Evolutionary conservation across 2,113 vertebrate species (phyloP).

Genomic region (Notothenia rossii): DNA sequence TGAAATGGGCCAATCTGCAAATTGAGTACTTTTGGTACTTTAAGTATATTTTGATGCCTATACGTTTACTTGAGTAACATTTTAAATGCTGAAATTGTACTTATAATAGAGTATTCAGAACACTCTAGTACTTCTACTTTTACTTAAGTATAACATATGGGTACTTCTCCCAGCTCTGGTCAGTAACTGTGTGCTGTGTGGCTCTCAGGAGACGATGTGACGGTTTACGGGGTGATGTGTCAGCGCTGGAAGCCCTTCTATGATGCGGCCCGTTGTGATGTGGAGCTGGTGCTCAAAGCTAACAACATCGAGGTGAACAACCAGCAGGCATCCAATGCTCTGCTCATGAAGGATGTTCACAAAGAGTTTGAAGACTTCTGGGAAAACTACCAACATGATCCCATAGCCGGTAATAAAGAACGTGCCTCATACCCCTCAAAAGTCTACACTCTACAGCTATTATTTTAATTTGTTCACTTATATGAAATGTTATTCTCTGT

Average conservation of each 20-base stretch:
- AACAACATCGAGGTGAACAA: conserved; percentile 96
- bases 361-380: conserved; percentile 95
- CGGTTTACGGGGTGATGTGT: conserved; percentile 93
- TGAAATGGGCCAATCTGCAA: too few relatives aligned
- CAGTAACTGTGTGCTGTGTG: background rate
- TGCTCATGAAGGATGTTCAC: conserved; percentile 88
- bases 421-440: background rate
- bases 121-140: too few relatives aligned
- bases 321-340: conserved; percentile 85
- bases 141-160: too few relatives aligned
- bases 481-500: background rate
- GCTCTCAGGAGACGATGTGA: conserved; percentile 92
- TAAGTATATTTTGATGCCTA: too few relatives aligned
- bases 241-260: conserved; percentile 94
- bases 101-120: too few relatives aligned
- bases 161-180: too few relatives aligned
- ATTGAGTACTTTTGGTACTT: too few relatives aligned
- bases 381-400: conserved; percentile 85
- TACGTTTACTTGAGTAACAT: too few relatives aligned
- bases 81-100: too few relatives aligned
- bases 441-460: background rate
- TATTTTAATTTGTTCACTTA: background rate
- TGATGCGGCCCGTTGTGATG: conserved; percentile 87
- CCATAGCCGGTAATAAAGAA: conserved; percentile 86
- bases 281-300: conserved; percentile 94